Conservation (phyloP, 2,888 invertebrate genomes). For the Dastarcus helophoroides region DNA sequence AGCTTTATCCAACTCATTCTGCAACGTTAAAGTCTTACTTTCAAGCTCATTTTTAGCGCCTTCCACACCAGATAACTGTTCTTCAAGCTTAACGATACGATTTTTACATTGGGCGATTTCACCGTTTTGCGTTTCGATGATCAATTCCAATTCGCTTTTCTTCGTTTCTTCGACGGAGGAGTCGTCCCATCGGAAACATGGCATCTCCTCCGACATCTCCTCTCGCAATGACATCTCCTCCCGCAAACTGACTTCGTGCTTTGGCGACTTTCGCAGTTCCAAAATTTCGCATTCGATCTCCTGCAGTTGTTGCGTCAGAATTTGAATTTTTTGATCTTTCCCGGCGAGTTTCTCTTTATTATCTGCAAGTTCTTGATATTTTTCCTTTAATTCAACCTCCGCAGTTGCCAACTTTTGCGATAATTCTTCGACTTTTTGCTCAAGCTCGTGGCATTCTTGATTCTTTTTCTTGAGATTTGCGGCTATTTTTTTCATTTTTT, state of each 20-base stretch:
- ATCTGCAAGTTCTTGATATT: constrained; percentile 18
- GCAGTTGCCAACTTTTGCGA: not conserved
- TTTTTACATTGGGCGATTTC: constrained; percentile 54
- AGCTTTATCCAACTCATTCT: constrained; percentile 46
- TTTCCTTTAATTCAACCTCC: constrained; percentile 26
- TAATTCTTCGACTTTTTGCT: constrained; percentile 36
- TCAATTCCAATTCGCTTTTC: constrained; percentile 61
- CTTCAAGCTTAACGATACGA: constrained; percentile 53
- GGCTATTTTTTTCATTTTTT: constrained; percentile 70
- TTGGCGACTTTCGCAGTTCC: constrained; percentile 7
- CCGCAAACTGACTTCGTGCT: constrained; percentile 20
- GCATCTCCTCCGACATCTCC: constrained; percentile 11
- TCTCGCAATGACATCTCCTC: constrained; percentile 24
- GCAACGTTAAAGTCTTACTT: constrained; percentile 49
- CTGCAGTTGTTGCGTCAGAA: constrained; percentile 17
- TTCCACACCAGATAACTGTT: constrained; percentile 50
- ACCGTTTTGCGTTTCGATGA: constrained; percentile 59
- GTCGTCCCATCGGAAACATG: too few relatives aligned
- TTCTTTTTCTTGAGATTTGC: constrained; percentile 65
- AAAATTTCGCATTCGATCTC: constrained; percentile 11
- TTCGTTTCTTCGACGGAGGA: constrained; percentile 62
- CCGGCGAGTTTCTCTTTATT: constrained; percentile 10
- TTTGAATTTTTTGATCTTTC: not conserved
- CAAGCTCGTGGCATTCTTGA: constrained; percentile 51
- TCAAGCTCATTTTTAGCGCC: constrained; percentile 48